Percentiles rank a stretch among this genome's conserved stretches.
Conservation (phyloP, 2,888 invertebrate genomes). For the Hedychridium roseum region DNA sequence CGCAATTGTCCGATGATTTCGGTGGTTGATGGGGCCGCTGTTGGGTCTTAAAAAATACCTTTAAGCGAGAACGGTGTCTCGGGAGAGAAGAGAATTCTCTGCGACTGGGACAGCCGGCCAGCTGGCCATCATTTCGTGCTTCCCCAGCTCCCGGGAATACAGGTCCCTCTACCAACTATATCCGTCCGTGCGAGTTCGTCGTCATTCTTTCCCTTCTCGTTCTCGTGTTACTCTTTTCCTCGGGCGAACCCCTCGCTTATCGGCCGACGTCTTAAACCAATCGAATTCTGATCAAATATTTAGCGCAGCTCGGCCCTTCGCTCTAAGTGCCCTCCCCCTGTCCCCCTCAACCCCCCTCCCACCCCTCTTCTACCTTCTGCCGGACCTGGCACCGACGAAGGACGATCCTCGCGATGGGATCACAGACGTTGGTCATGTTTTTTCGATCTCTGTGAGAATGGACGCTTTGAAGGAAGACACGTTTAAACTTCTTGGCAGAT, state of each 20-base stretch:
- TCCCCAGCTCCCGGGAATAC: conserved; percentile 52
- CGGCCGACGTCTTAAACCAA: conserved; percentile 56
- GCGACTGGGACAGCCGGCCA: conserved; percentile 55
- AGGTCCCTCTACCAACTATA: conserved; percentile 42
- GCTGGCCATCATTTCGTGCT: conserved; percentile 48
- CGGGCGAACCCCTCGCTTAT: conserved; percentile 35
- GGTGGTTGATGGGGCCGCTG: too few species aligned
- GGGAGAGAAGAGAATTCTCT: conserved; percentile 35
- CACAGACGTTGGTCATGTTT: too few species aligned
- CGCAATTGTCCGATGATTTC: too few species aligned
- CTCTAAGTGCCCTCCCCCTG: conserved; percentile 47
- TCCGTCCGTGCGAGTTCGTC: conserved; percentile 36
- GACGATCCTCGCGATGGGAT: too few species aligned
- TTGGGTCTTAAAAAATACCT: too few species aligned
- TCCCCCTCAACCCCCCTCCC: too few species aligned
- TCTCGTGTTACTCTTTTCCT: conserved; percentile 18
- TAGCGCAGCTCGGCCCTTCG: conserved; percentile 48
- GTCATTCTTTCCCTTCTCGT: conserved; percentile 22
- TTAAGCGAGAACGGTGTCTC: conserved; percentile 8
- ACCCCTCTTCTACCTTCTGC: too few species aligned
- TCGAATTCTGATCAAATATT: conserved; percentile 62
- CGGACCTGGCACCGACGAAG: too few species aligned
- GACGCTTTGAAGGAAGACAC: too few species aligned
- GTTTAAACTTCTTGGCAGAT: too few species aligned
- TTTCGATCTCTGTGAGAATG: too few species aligned